Conservation (phyloP, 1,140 invertebrate genomes). For the Orchesella cincta region DNA sequence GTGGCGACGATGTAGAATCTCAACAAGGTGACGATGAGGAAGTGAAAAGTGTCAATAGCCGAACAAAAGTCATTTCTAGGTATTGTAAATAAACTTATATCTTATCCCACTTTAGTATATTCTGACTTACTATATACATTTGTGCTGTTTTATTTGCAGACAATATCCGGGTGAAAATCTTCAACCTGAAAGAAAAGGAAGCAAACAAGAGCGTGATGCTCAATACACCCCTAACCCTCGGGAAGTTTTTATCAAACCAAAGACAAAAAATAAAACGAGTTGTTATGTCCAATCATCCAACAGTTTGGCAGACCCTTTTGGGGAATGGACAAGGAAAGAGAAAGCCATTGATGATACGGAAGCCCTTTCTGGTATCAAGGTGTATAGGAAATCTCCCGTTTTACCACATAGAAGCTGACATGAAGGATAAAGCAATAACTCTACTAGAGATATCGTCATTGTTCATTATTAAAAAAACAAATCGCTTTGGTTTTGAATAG, state of each 20-base stretch:
- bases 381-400: slow-evolving; percentile 14
- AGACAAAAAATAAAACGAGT: neutral
- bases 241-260: slow-evolving; percentile 2
- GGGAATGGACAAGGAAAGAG: neutral
- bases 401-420: slow-evolving; percentile 3
- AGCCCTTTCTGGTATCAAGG: slow-evolving; percentile 1
- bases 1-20: neutral
- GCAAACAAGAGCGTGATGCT: too few species aligned
- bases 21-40: neutral
- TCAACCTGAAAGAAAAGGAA: neutral
- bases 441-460: too few species aligned
- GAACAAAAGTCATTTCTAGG: slow-evolving; percentile 9
- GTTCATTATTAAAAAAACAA: too few species aligned
- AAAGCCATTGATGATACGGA: neutral
- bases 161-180: too few species aligned
- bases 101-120: too few species aligned
- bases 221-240: too few species aligned
- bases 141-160: too few species aligned
- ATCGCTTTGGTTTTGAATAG: too few species aligned
- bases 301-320: slow-evolving; percentile 4
- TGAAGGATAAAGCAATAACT: too few species aligned
- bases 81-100: neutral
- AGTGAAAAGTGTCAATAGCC: slow-evolving; percentile 20
- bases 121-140: too few species aligned
- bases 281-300: neutral